These are phyloP conservation scores for Dryobotodes eremita DNA, from an alignment of 2,888 invertebrate genomes.

Conservation along the genomic window DNA sequence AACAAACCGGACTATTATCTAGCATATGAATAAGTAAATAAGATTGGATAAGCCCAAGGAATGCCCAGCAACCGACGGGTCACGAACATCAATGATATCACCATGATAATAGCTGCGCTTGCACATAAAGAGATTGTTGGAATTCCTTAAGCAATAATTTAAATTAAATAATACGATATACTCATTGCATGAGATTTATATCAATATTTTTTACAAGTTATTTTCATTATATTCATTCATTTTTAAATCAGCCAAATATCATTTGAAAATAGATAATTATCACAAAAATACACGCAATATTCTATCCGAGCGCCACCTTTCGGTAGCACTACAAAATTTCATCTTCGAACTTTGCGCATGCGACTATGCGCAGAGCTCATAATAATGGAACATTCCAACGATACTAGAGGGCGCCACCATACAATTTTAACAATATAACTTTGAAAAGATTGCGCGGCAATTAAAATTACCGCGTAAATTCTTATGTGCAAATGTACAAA, in stretches of 20 bases:
- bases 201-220: not conserved
- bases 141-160: not conserved
- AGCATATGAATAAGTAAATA: slow-evolving; percentile 76
- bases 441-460: not conserved
- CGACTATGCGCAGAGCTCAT: slow-evolving; percentile 59
- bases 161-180: not conserved
- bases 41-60: slow-evolving; percentile 53
- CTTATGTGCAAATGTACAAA: not conserved
- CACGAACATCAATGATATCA: slow-evolving; percentile 73
- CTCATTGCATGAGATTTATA: not conserved
- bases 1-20: slow-evolving; percentile 75
- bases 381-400: slow-evolving; percentile 54
- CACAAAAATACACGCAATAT: not conserved
- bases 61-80: slow-evolving; percentile 62
- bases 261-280: not conserved
- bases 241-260: not conserved
- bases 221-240: not conserved
- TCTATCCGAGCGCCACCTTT: slow-evolving; percentile 75
- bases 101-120: slow-evolving; percentile 43
- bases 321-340: slow-evolving; percentile 49
- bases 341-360: slow-evolving; percentile 57
- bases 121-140: slow-evolving; percentile 13
- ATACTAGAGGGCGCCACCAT: slow-evolving; percentile 71
- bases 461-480: not conserved
- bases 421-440: not conserved